Conservation (phyloP, 2,113 vertebrate genomes). For the Paradoxurus hermaphroditus region DNA sequence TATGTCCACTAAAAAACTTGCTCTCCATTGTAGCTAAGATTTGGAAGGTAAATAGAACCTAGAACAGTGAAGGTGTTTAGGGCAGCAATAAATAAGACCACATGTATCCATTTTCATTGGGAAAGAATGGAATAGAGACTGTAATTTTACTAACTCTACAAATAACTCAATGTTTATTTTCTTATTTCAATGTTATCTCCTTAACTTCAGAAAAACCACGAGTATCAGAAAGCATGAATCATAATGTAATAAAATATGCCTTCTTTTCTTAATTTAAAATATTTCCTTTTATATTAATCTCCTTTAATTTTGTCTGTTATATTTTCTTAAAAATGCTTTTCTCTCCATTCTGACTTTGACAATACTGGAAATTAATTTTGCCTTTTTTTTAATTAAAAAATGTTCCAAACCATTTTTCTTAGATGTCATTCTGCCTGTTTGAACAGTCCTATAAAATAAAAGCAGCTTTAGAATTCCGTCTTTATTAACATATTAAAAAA, state of each 20-base stretch:
- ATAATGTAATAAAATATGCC: neutral
- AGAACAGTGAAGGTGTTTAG: neutral
- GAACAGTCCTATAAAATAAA: neutral
- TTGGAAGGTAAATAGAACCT: neutral
- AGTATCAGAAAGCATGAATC: neutral
- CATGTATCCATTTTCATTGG: neutral
- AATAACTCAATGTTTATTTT: neutral
- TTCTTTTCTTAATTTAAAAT: conserved; percentile 22
- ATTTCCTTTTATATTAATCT: neutral
- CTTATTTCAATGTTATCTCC: neutral
- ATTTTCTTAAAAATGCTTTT: neutral
- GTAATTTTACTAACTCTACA: neutral
- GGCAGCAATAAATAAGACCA: neutral
- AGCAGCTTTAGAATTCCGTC: neutral
- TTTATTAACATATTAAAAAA: neutral
- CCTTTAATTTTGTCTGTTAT: neutral
- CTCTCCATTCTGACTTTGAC: conserved; percentile 17
- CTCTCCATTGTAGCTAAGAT: neutral
- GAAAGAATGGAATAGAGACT: neutral
- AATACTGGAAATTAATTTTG: neutral
- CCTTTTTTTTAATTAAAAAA: neutral
- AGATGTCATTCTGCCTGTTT: neutral
- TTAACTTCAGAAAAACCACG: neutral
- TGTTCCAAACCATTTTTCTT: conserved; percentile 12
- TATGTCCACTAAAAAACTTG: neutral